phyloP scores from a whole-genome alignment of 2,797 vertebrate species.

The Cyclopterus lumpus region DNA sequence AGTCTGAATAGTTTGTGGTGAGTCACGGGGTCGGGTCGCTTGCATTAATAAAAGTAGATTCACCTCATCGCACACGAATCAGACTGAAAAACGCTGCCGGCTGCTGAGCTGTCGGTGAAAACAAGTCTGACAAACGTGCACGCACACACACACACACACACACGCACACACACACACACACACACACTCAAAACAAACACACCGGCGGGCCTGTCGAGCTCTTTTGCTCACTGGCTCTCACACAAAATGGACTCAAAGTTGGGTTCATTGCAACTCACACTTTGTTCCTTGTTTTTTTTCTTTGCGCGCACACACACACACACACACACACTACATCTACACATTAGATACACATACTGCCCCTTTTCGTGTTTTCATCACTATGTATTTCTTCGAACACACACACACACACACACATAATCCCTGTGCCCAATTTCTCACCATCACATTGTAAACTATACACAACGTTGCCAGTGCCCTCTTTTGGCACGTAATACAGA shows the following conservation, averaged over 20 bases:
- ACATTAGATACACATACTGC: conserved; percentile 13
- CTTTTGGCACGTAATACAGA: not conserved
- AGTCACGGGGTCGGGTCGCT: conserved; percentile 62
- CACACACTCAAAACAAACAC: conserved; percentile 41
- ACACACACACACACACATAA: not conserved
- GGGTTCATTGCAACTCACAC: conserved; percentile 52
- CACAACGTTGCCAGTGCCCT: not conserved
- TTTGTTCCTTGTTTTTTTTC: conserved; percentile 47
- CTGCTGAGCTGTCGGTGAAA: conserved; percentile 53
- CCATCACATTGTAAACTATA: not conserved
- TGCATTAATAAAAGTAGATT: conserved; percentile 36
- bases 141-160: too few relatives aligned
- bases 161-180: conserved; percentile 39
- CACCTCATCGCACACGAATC: conserved; percentile 43
- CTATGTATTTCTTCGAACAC: conserved; percentile 20
- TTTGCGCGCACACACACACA: conserved; percentile 5
- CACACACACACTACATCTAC: conserved; percentile 4
- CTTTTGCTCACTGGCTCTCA: conserved; percentile 27
- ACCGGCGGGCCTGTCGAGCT: conserved; percentile 33
- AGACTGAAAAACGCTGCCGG: conserved; percentile 60
- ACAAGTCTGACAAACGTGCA: conserved; percentile 57
- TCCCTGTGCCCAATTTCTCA: not conserved
- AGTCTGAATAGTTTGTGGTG: conserved; percentile 50
- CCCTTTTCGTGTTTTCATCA: conserved; percentile 30
- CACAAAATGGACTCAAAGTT: conserved; percentile 41